Conservation (phyloP, 2,888 invertebrate genomes). For the Diplazon laetatorius region DNA sequence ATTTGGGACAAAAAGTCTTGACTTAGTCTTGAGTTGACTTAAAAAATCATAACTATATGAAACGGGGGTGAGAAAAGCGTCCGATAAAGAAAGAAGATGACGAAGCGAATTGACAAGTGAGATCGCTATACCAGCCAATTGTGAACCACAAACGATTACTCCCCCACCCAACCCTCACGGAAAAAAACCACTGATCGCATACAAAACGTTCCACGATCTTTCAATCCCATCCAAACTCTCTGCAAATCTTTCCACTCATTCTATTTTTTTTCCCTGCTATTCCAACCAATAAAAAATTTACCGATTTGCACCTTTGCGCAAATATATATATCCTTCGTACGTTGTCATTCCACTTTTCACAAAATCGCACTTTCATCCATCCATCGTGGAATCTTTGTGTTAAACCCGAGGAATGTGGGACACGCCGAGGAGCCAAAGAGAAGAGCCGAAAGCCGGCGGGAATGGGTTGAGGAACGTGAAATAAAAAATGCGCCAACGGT, state of each 20-base stretch:
- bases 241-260: conserved; percentile 49
- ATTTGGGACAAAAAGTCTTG: too few relatives aligned
- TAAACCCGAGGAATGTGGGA: conserved; percentile 8
- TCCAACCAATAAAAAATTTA: conserved; percentile 21
- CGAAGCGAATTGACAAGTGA: conserved; percentile 47
- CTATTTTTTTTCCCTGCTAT: conserved; percentile 30
- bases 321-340: too few relatives aligned
- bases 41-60: too few relatives aligned
- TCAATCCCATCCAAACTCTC: conserved; percentile 14
- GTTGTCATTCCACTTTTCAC: conserved; percentile 42
- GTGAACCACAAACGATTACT: conserved; percentile 50
- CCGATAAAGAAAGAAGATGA: conserved; percentile 43
- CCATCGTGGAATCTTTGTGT: neutral
- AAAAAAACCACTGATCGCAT: neutral
- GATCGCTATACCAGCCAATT: conserved; percentile 50
- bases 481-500: neutral
- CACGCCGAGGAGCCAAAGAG: neutral
- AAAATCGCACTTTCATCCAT: conserved; percentile 16
- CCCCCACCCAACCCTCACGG: conserved; percentile 15
- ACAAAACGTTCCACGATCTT: neutral
- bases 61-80: conserved; percentile 41
- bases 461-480: neutral
- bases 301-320: neutral
- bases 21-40: too few relatives aligned
- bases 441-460: neutral